Evolutionary conservation across 2,797 vertebrate genomes (phyloP), one percentile per base, ranked within the genome.

Genomic region (Steatocranus sp.): DNA sequence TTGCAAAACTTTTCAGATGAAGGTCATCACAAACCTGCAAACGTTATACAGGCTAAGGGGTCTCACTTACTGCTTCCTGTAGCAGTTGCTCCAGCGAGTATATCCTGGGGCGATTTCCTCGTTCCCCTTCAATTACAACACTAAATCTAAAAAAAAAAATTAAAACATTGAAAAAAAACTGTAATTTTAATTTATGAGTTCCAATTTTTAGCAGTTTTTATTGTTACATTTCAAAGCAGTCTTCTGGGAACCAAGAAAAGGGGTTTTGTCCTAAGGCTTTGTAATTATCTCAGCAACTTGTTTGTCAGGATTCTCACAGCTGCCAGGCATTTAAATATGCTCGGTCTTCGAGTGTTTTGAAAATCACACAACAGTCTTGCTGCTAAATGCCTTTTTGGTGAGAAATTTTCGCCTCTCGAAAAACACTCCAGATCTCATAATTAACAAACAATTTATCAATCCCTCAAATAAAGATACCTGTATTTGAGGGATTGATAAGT

Each of bases 11-110:
- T 70, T 80, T 14, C 8, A 54, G 17, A 36, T 25, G 30, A 53
- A 58, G 18, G 12, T 8, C 25, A 48, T n/a, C 18, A 20, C n/a
- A 74, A 75, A 51, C 49, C 53, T 12, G 11, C 7, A 58, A 32
- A 63, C 4, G 3, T 23, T 18, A 51, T 3, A 36, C 3, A 53
- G 20, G 38, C 15, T 7, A 27, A 9, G 20, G 30, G 46, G 50
- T 20, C 8, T 36, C 2, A 48, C 98, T 97, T 92, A 99, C 98
- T 68, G 98, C 98, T 93, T 99, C 98, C 94, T 98, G 97, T 73
- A 99, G 96, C 48, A 99, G 96, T 90, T 99, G 98, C 90, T 99
- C 98, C 95, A 98, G 93, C 0, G 98, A 99, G 94, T 99, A 99
- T 93, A 99, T 97, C 53, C 97, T 96, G 70, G 97, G 98, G 10